phyloP scores from a whole-genome alignment of 2,888 invertebrate genomes.

The Ectropis crepuscularia region DNA sequence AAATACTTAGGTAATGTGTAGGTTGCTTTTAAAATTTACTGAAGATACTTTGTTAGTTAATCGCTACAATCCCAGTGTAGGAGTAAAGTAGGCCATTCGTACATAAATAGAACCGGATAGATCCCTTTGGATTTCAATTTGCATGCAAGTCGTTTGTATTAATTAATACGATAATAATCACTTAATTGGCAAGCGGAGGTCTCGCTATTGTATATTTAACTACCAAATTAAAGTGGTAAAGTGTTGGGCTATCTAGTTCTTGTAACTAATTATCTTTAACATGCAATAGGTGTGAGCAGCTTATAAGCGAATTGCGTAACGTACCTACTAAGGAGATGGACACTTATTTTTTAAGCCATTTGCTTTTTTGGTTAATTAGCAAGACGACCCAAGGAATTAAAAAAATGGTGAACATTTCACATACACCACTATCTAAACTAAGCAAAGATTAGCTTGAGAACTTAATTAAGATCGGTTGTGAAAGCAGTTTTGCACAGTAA shows the following conservation, averaged over 20 bases:
- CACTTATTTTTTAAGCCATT: too few relatives aligned
- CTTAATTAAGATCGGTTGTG: too few relatives aligned
- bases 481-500: too few relatives aligned
- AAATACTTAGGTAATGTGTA: too few relatives aligned
- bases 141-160: conserved; percentile 25
- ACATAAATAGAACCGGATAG: neutral
- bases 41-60: too few relatives aligned
- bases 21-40: too few relatives aligned
- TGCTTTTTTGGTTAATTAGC: too few relatives aligned
- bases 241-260: conserved; percentile 33
- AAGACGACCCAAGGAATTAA: too few relatives aligned
- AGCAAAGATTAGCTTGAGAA: too few relatives aligned
- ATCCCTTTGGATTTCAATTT: conserved; percentile 9
- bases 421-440: too few relatives aligned
- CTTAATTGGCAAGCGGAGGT: conserved; percentile 35
- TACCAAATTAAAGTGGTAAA: conserved; percentile 22
- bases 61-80: too few relatives aligned
- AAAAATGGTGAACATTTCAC: too few relatives aligned
- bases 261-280: conserved; percentile 63
- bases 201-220: conserved; percentile 26
- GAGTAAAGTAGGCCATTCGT: neutral
- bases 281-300: conserved; percentile 61
- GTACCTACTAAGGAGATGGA: neutral
- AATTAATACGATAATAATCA: conserved; percentile 39
- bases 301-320: conserved; percentile 24